Percentiles rank a stretch among this genome's conserved stretches.
These are phyloP conservation scores for Chaitophorus viminalis DNA, from an alignment of 2,888 invertebrate species.

Conservation along the genomic window DNA sequence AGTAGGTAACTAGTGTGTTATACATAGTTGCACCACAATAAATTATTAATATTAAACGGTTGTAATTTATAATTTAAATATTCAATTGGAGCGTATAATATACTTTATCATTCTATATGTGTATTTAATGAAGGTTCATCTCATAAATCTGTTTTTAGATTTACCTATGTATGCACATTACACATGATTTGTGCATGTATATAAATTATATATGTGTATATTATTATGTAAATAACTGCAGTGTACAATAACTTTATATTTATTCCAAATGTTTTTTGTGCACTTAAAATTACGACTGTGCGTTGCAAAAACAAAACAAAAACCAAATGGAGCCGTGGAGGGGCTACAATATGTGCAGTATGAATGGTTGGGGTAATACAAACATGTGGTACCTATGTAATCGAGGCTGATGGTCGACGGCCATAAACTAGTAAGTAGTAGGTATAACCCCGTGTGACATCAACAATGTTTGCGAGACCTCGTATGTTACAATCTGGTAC, in stretches of 20 bases:
- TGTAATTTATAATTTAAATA: neutral
- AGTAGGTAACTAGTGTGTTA: too few species aligned
- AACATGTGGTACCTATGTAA: conserved; percentile 23
- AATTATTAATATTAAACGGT: neutral
- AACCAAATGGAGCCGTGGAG: conserved; percentile 12
- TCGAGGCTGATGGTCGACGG: conserved; percentile 60
- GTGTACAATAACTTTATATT: conserved; percentile 7
- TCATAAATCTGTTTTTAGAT: neutral
- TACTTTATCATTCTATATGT: neutral
- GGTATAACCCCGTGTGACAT: conserved; percentile 51
- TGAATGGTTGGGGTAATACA: conserved; percentile 46
- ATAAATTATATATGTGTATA: neutral
- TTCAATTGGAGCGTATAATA: neutral
- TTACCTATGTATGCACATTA: neutral
- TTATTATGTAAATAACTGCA: conserved; percentile 12
- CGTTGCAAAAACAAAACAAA: conserved; percentile 27
- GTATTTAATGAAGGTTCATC: neutral
- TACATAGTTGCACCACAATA: too few species aligned
- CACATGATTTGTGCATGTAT: too few species aligned
- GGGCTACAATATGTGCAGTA: neutral
- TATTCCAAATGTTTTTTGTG: conserved; percentile 37
- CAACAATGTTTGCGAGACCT: conserved; percentile 41
- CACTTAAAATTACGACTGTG: conserved; percentile 12
- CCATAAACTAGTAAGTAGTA: conserved; percentile 59
- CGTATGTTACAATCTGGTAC: conserved; percentile 33